Evolutionary conservation across 1,140 invertebrate genomes (phyloP).

Genomic region (Acyrthosiphon pisum): DNA sequence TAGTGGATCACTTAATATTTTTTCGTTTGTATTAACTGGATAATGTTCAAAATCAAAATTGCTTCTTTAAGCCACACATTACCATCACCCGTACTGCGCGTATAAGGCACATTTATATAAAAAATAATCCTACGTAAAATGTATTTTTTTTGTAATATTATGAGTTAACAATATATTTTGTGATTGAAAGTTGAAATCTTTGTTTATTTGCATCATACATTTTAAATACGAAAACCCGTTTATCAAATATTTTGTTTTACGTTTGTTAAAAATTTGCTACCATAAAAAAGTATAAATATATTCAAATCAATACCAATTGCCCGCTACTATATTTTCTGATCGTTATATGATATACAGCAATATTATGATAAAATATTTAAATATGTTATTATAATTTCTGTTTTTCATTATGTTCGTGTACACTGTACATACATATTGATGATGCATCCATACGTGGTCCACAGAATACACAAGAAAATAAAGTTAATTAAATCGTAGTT

Average conservation of each 20-base stretch:
- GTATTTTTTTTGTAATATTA: neutral
- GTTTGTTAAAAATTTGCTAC: neutral
- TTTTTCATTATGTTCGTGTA: neutral
- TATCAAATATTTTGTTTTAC: neutral
- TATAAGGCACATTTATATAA: neutral
- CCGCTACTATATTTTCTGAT: neutral
- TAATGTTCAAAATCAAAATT: neutral
- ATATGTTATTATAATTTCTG: neutral
- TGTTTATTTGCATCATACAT: neutral
- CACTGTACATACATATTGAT: neutral
- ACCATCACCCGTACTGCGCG: too few relatives aligned
- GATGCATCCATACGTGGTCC: neutral
- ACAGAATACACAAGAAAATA: neutral
- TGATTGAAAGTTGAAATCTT: neutral
- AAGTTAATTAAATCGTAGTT: neutral
- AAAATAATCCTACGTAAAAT: neutral
- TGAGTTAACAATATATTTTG: neutral
- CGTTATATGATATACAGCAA: neutral
- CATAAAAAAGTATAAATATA: neutral
- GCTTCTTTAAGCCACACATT: neutral
- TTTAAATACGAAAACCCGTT: neutral
- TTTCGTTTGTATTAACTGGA: neutral
- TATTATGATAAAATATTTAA: conserved; percentile 1
- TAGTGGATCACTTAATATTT: neutral
- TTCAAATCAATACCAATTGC: neutral